Percentiles rank a stretch among this genome's conserved stretches.
These are phyloP conservation scores for Nymphalis io DNA, from an alignment of 1,140 invertebrate species.

Conservation along the genomic window DNA sequence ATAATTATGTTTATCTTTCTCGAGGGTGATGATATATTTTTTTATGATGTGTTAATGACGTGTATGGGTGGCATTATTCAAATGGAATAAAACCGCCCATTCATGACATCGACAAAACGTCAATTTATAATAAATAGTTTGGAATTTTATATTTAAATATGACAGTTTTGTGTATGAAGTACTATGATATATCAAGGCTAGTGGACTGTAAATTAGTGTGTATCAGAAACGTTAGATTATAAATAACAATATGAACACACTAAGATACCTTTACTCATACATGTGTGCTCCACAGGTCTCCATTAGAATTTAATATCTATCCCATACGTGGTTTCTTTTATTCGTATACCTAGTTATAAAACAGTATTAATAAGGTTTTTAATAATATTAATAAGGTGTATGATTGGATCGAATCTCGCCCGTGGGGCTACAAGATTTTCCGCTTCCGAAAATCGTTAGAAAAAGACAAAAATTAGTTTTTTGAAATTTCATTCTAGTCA, in stretches of 20 bases:
- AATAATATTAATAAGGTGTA: slow-evolving; percentile 33
- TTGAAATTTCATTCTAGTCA: slow-evolving; percentile 64
- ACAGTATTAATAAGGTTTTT: slow-evolving; percentile 66
- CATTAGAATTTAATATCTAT: slow-evolving; percentile 30
- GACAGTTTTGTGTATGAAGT: too few species aligned
- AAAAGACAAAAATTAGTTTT: slow-evolving; percentile 55
- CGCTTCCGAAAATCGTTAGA: slow-evolving; percentile 44
- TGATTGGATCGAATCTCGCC: slow-evolving; percentile 33
- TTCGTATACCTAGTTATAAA: slow-evolving; percentile 47
- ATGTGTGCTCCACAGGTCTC: slow-evolving; percentile 1
- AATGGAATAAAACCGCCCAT: too few species aligned
- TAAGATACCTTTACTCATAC: neutral
- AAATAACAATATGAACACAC: neutral
- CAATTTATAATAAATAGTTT: too few species aligned
- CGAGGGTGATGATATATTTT: too few species aligned
- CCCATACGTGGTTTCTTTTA: slow-evolving; percentile 55
- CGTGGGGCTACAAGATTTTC: slow-evolving; percentile 34
- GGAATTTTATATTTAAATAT: too few species aligned
- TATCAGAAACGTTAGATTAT: neutral
- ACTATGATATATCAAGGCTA: too few species aligned
- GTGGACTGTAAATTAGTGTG: neutral
- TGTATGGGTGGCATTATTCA: too few species aligned
- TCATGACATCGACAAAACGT: too few species aligned
- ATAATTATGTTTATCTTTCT: too few species aligned
- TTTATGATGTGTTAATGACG: too few species aligned